These are phyloP conservation scores for Halcyon chelicuti DNA, from an alignment of 2,797 vertebrate genomes.

Conservation along the genomic window DNA sequence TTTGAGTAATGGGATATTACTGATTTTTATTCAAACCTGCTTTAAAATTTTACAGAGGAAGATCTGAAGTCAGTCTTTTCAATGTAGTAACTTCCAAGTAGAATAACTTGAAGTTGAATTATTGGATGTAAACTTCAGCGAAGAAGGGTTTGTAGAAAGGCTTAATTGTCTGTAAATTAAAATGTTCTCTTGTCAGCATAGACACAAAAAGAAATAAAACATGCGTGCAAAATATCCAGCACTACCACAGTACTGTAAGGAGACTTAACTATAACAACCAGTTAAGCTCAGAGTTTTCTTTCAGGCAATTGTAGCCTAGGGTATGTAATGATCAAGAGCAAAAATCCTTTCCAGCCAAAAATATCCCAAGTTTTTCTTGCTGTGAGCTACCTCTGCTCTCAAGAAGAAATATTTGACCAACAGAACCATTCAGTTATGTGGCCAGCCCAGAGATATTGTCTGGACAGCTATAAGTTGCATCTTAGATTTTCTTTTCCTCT, in stretches of 20 bases:
- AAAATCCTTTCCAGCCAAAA: background rate
- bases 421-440: background rate
- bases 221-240: background rate
- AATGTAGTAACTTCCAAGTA: background rate
- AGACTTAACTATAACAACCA: background rate
- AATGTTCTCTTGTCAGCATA: background rate
- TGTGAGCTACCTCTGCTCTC: background rate
- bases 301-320: background rate
- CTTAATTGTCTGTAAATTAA: background rate
- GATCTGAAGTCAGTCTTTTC: background rate
- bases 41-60: slow-evolving; percentile 19
- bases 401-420: background rate
- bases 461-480: background rate
- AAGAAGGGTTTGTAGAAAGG: background rate
- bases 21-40: background rate
- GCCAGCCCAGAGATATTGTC: background rate
- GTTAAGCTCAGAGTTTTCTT: background rate
- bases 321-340: background rate
- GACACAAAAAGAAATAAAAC: background rate
- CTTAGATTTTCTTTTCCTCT: background rate
- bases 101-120: background rate
- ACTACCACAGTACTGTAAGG: background rate
- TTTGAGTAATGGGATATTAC: background rate
- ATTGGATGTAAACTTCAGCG: background rate
- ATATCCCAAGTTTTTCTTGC: background rate